These are phyloP conservation scores for Euleptes europaea DNA, from an alignment of 2,113 vertebrate genomes.

Conservation along the genomic window DNA sequence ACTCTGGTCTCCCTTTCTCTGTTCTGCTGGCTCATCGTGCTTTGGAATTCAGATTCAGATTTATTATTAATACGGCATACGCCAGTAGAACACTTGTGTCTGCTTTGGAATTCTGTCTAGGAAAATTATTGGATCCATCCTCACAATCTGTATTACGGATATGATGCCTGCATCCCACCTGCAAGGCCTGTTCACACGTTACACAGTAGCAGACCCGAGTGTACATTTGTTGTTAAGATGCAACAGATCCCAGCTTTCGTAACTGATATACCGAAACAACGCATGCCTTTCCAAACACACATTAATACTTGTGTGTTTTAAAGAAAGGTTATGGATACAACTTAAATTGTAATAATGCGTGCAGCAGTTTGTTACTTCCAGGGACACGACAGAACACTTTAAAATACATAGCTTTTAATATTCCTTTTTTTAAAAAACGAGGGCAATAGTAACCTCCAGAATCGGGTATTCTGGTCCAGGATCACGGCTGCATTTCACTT, in stretches of 20 bases:
- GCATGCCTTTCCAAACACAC: not conserved
- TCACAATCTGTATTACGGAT: not conserved
- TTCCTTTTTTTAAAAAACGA: conserved; percentile 18
- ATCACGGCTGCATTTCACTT: conserved; percentile 38
- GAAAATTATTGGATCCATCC: not conserved
- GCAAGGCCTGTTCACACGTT: not conserved
- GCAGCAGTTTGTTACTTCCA: too few species aligned
- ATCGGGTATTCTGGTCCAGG: not conserved
- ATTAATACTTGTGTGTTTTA: not conserved
- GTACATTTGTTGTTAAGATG: not conserved
- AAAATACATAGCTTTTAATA: conserved; percentile 6
- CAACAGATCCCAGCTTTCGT: conserved; percentile 3
- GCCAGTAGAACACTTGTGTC: too few species aligned
- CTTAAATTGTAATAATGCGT: too few species aligned
- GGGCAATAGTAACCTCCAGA: conserved; percentile 2
- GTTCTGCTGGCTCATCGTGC: not conserved
- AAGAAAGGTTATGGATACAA: too few species aligned
- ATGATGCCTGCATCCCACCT: not conserved
- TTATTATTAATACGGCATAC: too few species aligned
- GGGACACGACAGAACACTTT: not conserved
- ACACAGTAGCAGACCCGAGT: not conserved
- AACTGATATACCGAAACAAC: not conserved
- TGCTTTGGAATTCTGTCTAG: not conserved
- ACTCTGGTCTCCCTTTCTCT: not conserved
- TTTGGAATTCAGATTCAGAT: too few species aligned